phyloP scores from a whole-genome alignment of 2,113 vertebrate species.

The Ctenodactylus gundi region DNA sequence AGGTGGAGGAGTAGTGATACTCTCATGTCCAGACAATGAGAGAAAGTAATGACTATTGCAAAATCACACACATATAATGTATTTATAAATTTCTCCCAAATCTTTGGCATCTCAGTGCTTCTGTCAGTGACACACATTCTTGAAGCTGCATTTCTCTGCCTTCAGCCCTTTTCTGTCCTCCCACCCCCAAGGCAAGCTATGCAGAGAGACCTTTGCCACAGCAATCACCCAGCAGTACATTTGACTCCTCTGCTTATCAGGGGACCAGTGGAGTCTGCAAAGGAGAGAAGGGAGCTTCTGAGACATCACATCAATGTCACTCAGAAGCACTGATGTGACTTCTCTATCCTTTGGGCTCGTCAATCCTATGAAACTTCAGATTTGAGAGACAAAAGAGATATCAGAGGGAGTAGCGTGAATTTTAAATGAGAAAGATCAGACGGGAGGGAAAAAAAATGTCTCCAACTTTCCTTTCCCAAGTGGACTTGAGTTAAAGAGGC shows the following conservation, averaged over 20 bases:
- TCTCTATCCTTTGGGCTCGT: slow-evolving; percentile 54
- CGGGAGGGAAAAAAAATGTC: neutral
- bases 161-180: neutral
- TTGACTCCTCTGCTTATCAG: slow-evolving; percentile 9
- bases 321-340: slow-evolving; percentile 35
- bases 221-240: neutral
- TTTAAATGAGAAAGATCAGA: slow-evolving; percentile 57
- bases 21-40: neutral
- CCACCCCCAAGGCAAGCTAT: neutral
- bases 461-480: neutral
- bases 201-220: neutral
- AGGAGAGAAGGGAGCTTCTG: neutral
- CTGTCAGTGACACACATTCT: neutral
- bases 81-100: neutral
- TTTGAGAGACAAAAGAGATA: slow-evolving; percentile 38
- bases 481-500: slow-evolving; percentile 11
- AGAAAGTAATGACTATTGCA: neutral
- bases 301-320: slow-evolving; percentile 30
- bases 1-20: neutral
- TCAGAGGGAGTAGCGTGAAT: slow-evolving; percentile 45
- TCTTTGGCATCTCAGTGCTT: neutral
- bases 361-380: slow-evolving; percentile 53
- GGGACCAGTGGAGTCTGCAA: slow-evolving; percentile 64
- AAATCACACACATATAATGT: neutral
- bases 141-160: neutral